Percentiles rank a stretch among this genome's conserved stretches.
phyloP scores from a whole-genome alignment of 2,797 vertebrate genomes.

The Hephaestus fuliginosus region DNA sequence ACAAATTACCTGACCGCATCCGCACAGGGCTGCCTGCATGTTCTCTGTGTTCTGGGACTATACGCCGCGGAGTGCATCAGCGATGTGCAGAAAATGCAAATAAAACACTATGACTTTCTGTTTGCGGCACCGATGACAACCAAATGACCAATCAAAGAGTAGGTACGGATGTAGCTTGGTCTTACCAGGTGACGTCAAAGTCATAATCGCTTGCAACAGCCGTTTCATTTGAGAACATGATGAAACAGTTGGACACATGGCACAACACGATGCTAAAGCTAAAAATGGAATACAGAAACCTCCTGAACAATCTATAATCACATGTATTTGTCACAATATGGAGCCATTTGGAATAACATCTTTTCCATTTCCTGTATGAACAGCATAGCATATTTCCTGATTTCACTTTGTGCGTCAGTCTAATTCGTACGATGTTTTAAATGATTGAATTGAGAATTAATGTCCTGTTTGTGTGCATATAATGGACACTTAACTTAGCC shows the following conservation, averaged over 20 bases:
- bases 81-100: conserved; percentile 22
- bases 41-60: conserved; percentile 17
- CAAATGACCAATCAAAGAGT: conserved; percentile 22
- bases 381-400: neutral
- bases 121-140: conserved; percentile 18
- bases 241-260: conserved; percentile 19
- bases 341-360: neutral
- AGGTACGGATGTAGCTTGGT: conserved; percentile 6
- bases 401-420: neutral
- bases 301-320: neutral
- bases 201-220: conserved; percentile 20
- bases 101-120: conserved; percentile 2
- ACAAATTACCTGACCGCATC: conserved; percentile 59
- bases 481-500: neutral
- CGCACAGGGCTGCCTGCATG: conserved; percentile 17
- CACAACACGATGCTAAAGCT: conserved; percentile 3
- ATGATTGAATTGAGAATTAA: neutral
- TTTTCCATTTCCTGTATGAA: neutral
- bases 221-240: conserved; percentile 14
- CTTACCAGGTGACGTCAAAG: conserved; percentile 24
- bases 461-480: neutral
- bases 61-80: neutral
- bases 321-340: neutral
- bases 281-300: neutral
- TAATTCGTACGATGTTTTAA: neutral